Evolutionary conservation across 2,888 invertebrate species (phyloP).

Genomic region (Eledone cirrhosa): DNA sequence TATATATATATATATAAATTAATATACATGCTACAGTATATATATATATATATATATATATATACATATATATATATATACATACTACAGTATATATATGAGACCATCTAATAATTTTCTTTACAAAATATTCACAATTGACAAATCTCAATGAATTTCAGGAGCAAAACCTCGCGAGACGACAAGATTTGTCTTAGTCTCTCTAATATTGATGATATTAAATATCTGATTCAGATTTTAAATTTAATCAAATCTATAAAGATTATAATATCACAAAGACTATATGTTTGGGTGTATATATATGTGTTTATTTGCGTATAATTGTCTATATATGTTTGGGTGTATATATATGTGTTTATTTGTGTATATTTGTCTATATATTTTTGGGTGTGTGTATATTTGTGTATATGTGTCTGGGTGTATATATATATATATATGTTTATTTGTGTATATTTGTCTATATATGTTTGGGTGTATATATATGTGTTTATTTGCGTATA

Average conservation of each 20-base stretch:
- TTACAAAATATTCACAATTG: no score
- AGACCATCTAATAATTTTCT: no score
- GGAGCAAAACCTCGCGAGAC: no score
- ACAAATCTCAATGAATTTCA: no score
- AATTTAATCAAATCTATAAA: no score
- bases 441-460: background rate
- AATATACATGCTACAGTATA: background rate
- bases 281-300: no score
- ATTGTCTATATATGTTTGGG: background rate
- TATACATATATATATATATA: background rate
- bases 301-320: background rate
- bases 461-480: background rate
- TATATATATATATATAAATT: background rate
- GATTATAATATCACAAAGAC: no score
- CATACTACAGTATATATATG: background rate
- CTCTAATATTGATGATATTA: no score
- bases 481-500: background rate
- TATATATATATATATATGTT: background rate
- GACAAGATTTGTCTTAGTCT: no score
- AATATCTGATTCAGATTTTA: no score
- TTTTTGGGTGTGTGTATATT: background rate
- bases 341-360: background rate
- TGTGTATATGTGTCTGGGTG: background rate
- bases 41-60: background rate
- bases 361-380: background rate